Conservation (phyloP, 1,140 invertebrate species). For the Mesaphorura yosii region DNA sequence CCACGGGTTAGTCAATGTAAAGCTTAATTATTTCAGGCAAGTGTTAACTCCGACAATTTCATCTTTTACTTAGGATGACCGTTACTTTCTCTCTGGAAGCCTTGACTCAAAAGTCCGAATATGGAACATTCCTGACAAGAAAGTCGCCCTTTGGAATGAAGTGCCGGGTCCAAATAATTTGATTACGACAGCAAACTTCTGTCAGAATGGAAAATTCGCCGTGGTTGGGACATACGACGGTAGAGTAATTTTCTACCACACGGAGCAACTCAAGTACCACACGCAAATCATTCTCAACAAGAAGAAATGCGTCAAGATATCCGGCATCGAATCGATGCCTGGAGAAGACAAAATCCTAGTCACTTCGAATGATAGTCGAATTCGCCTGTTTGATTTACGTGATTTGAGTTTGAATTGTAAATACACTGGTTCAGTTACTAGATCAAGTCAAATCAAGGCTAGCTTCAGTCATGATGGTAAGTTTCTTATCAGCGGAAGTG, state of each 20-base stretch:
- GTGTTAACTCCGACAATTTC: neutral
- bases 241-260: conserved; percentile 94
- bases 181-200: conserved; percentile 96
- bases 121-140: conserved; percentile 99
- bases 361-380: conserved; percentile 95
- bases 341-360: conserved; percentile 94
- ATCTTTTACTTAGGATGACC: conserved; percentile 53
- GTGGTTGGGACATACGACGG: conserved; percentile 98
- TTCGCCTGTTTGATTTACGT: conserved; percentile 89
- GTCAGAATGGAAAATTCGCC: conserved; percentile 89
- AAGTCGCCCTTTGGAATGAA: conserved; percentile 95
- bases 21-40: conserved; percentile 9
- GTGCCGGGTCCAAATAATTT: conserved; percentile 84
- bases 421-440: conserved; percentile 88
- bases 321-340: conserved; percentile 92
- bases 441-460: conserved; percentile 94
- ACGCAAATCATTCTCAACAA: conserved; percentile 91
- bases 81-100: conserved; percentile 90
- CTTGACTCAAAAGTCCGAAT: conserved; percentile 90
- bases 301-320: conserved; percentile 90
- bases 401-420: conserved; percentile 94
- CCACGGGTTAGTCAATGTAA: conserved; percentile 49
- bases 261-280: conserved; percentile 95
- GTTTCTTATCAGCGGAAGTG: conserved; percentile 93
- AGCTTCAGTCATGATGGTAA: conserved; percentile 84